These are phyloP conservation scores for Polypterus senegalus DNA, from an alignment of 2,113 vertebrate species.

Conservation along the genomic window DNA sequence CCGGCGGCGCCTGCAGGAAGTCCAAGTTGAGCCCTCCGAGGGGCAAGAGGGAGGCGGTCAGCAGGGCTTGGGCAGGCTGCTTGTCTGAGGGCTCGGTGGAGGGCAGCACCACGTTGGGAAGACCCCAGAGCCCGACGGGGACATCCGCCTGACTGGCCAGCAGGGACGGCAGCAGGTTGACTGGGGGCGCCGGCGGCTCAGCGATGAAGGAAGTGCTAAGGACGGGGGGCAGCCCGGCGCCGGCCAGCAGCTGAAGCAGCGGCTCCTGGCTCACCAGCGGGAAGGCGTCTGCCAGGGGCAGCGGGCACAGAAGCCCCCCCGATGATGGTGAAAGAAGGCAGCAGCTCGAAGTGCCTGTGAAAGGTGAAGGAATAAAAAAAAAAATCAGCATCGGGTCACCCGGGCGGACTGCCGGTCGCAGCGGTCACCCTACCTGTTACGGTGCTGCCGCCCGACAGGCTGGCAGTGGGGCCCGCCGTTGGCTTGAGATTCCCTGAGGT, in stretches of 20 bases:
- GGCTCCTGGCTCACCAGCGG: constrained; percentile 63
- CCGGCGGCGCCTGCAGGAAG: constrained; percentile 45
- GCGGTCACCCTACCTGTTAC: neutral
- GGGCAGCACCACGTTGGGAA: constrained; percentile 20
- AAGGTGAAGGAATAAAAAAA: neutral
- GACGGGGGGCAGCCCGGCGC: constrained; percentile 46
- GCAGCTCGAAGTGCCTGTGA: neutral
- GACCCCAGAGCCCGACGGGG: constrained; percentile 38
- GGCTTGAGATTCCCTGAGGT: constrained; percentile 38
- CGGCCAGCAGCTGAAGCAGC: constrained; percentile 59
- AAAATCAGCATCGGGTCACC: constrained; percentile 32
- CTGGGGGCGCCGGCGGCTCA: constrained; percentile 49
- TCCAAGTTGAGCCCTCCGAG: constrained; percentile 42
- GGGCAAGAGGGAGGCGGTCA: constrained; percentile 55
- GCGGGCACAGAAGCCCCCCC: constrained; percentile 30
- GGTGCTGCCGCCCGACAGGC: neutral
- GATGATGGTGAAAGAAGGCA: constrained; percentile 22
- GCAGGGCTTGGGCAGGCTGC: constrained; percentile 26
- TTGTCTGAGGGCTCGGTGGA: constrained; percentile 12
- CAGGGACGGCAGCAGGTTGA: constrained; percentile 37
- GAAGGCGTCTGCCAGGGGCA: constrained; percentile 60
- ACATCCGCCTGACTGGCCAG: constrained; percentile 46
- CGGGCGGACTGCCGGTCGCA: constrained; percentile 21
- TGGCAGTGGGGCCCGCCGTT: constrained; percentile 32
- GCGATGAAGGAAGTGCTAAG: constrained; percentile 45